Base-by-base conservation (phyloP, 2,888 invertebrate species). In the Diarsia dahlii region DNA sequence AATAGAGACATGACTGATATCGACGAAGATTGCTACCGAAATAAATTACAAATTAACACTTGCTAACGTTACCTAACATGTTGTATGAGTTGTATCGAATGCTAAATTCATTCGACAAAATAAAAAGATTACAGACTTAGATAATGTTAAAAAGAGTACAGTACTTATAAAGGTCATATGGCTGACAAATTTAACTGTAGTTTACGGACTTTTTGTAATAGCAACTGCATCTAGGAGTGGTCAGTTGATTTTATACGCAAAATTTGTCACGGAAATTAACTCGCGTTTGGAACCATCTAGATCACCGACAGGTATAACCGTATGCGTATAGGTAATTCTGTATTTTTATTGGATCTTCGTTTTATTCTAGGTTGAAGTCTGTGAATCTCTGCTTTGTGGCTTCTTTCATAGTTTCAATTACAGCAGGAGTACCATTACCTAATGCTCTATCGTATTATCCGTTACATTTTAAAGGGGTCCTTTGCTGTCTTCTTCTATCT, bases 31-130 rank as follows among this genome's bases (percentile, higher is more conserved):
- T 84, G 68, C 64, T 58, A 77, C 63, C 69, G 65, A 79, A 74
- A 66, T 76, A 74, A 82, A 80, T 83, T 81, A 85, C 39, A 74
- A 85, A 79, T 83, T 78, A 76, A 74, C 72, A 68, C 62, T 71
- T 76, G 67, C 67, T 54, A 28, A 46, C 28, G 66, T 82, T 82
- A 78, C 68, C 23, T 71, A 76, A 85, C 58, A 54, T 50, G 4
- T 50, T 67, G n/a, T 64, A 81, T 70, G 50, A 46, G 4, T 50
- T 67, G n/a, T 64, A 81, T 70, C n/a, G 63, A 9, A 70, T 69
- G 63, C 65, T 64, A 48, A 81, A 71, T 52, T 71, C 15, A 71
- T 68, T 74, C 3, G 46, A 64, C 12, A 76, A 67, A 81, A 62
- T 65, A 69, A 76, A 71, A 72, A 68, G 5, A 62, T 76, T 64